phyloP scores from a whole-genome alignment of 1,140 invertebrate species.

The Arctopsyche grandis region DNA sequence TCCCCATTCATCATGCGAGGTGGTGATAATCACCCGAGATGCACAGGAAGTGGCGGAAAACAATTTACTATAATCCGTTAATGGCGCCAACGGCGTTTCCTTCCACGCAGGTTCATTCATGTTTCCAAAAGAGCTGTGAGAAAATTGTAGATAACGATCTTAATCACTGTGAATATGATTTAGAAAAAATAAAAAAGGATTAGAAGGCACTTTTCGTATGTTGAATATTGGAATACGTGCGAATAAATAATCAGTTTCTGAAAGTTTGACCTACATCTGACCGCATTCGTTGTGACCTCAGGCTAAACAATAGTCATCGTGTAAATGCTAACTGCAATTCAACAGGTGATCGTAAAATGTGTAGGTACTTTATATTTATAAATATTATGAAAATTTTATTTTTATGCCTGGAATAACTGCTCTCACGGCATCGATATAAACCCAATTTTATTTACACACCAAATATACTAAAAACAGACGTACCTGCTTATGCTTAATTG shows the following conservation, averaged over 20 bases:
- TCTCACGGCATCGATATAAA: too few relatives aligned
- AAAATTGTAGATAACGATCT: background rate
- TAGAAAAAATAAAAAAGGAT: too few relatives aligned
- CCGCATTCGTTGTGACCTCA: background rate
- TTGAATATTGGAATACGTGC: too few relatives aligned
- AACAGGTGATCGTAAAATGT: too few relatives aligned
- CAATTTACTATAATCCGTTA: constrained; percentile 19
- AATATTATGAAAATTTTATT: too few relatives aligned
- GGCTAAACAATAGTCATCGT: background rate
- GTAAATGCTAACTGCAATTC: background rate
- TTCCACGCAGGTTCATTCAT: background rate
- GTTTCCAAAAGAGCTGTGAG: background rate
- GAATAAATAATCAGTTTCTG: background rate
- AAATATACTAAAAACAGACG: too few relatives aligned
- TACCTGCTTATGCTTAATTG: too few relatives aligned
- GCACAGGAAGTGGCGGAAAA: constrained; percentile 25
- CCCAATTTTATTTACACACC: too few relatives aligned
- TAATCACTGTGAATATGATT: too few relatives aligned
- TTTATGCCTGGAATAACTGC: too few relatives aligned
- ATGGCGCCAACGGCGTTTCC: constrained; percentile 23
- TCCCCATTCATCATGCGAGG: constrained; percentile 33
- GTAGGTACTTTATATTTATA: too few relatives aligned
- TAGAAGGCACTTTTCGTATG: too few relatives aligned
- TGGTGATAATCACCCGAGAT: background rate
- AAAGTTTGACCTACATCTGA: background rate